phyloP scores from a whole-genome alignment of 2,113 vertebrate species.

The Podilymbus podiceps region DNA sequence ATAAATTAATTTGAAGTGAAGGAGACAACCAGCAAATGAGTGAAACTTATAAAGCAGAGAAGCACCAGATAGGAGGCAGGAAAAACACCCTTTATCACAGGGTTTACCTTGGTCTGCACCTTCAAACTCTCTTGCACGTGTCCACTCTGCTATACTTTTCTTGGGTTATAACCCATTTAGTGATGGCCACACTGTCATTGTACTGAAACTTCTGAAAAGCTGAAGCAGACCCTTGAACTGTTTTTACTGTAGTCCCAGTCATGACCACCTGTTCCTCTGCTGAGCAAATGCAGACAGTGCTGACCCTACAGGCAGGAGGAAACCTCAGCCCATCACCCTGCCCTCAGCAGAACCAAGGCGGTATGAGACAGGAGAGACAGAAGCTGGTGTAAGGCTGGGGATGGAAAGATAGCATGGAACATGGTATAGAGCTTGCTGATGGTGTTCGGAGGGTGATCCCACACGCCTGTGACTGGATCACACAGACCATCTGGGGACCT shows the following conservation, averaged over 20 bases:
- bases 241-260: background rate
- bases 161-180: background rate
- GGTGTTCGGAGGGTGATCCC: background rate
- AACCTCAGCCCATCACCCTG: background rate
- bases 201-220: background rate
- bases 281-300: background rate
- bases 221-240: background rate
- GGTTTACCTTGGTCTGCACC: background rate
- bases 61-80: background rate
- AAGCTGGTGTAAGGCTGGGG: background rate
- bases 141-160: background rate
- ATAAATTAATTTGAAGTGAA: background rate
- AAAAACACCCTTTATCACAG: background rate
- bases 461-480: background rate
- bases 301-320: background rate
- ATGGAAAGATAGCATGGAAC: background rate
- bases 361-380: background rate
- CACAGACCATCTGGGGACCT: background rate
- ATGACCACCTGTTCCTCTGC: background rate
- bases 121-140: background rate
- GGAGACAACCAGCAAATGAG: background rate
- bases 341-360: background rate
- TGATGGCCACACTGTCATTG: background rate
- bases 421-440: background rate
- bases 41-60: background rate